Percentiles rank a stretch among this genome's conserved stretches.
phyloP scores from a whole-genome alignment of 2,888 invertebrate genomes.

The Horisme vitalbata region DNA sequence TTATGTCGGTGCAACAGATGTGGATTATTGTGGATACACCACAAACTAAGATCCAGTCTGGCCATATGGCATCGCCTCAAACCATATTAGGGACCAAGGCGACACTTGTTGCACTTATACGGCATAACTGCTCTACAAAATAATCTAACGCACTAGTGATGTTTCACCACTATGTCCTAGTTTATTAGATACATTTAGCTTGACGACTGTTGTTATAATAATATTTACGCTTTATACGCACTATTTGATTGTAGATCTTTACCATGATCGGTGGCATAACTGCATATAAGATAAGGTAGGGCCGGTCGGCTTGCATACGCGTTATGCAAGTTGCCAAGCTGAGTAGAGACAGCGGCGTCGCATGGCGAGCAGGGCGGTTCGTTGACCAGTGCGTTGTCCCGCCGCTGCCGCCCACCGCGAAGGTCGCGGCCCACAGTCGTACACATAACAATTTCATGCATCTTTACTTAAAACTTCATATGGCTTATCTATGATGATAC shows the following conservation, averaged over 20 bases:
- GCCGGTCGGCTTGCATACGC: conserved; percentile 46
- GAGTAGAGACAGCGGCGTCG: conserved; percentile 43
- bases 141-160: conserved; percentile 52
- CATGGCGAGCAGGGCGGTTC: conserved; percentile 69
- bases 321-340: conserved; percentile 70
- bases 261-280: conserved; percentile 43
- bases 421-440: conserved; percentile 72
- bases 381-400: conserved; percentile 81
- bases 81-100: conserved; percentile 81
- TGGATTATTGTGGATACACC: conserved; percentile 27
- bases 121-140: conserved; percentile 76
- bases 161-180: conserved; percentile 57
- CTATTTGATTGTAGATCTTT: conserved; percentile 39
- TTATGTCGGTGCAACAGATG: conserved; percentile 48
- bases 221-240: conserved; percentile 33
- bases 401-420: conserved; percentile 75
- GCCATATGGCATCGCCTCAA: conserved; percentile 76
- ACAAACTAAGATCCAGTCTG: conserved; percentile 66
- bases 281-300: conserved; percentile 62
- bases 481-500: not conserved
- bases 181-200: conserved; percentile 41
- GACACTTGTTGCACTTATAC: conserved; percentile 82
- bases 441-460: conserved; percentile 52
- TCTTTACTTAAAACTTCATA: conserved; percentile 24
- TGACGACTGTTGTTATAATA: conserved; percentile 39